Base-by-base conservation (phyloP, 2,797 vertebrate genomes). In the Schizothorax lantsangensis region DNA sequence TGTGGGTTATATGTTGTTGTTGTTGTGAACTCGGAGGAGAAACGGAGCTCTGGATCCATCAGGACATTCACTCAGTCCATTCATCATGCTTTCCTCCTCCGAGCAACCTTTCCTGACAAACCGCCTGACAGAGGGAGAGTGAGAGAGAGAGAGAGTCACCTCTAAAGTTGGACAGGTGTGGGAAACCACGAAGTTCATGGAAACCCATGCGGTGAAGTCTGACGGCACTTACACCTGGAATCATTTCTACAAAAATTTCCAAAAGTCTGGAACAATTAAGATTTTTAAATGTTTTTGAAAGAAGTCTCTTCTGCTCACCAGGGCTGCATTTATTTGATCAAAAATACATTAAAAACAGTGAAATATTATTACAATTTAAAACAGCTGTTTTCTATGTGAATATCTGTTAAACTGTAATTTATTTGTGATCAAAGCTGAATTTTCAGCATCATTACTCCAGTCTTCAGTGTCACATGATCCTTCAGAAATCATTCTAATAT, bases 71-170 rank as follows among this genome's bases (percentile, higher is more conserved):
- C 66, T 11, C 0, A n/a, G n/a, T 36, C 1, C 52, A 86, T 81
- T 74, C 23, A 81, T 86, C 79, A 81, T 81, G 38, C 19, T 64
- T 81, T 69, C 57, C n/a, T 49, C 73, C 33, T n/a, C 5, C 10
- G 4, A 36, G 43, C 54, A 74, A 62, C 77, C 84, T 80, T 72
- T 80, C 77, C 84, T 74, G 78, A 81, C 84, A 79, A 84, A 73
- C 57, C 23, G 26, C 69, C 54, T 54, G 73, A 72, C 21, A 71
- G 62, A 64, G 12, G 30, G 11, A 52, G 49, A 52, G 21, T 26
- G n/a, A 14, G n/a, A 62, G 59, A 8, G 54, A 62, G n/a, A 33
- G 62, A 66, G 64, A 17, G 64, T 66, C 62, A 66, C 26, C 62
- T 66, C 62, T 66, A 66, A 17, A 66, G 62, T 33, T 66, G 26